phyloP scores from a whole-genome alignment of 2,113 vertebrate species.

The Zosterops pallidus region DNA sequence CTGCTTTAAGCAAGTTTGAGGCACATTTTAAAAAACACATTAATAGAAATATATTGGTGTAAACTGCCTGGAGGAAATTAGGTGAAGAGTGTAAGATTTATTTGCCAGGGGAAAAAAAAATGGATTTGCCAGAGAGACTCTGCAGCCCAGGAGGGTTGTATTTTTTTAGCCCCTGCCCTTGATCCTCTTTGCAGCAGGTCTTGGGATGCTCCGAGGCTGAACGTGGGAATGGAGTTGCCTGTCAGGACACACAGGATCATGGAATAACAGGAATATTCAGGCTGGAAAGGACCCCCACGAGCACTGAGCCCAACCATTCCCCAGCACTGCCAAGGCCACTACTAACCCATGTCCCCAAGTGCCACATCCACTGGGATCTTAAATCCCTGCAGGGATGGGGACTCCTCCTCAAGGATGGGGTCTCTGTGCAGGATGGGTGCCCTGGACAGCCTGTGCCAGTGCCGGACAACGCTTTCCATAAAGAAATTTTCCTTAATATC shows the following conservation, averaged over 20 bases:
- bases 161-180: neutral
- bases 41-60: accelerated
- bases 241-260: neutral
- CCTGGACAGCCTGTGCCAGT: neutral
- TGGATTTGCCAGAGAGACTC: neutral
- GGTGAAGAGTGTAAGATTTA: neutral
- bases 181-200: neutral
- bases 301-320: neutral
- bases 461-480: neutral
- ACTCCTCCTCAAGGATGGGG: neutral
- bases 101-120: neutral
- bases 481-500: neutral
- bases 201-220: accelerated
- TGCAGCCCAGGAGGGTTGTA: accelerated
- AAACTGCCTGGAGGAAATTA: neutral
- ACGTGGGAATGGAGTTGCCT: accelerated
- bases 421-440: neutral
- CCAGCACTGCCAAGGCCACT: neutral
- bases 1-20: neutral
- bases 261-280: neutral
- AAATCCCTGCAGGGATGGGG: neutral
- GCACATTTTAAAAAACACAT: accelerated
- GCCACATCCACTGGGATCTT: neutral
- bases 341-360: neutral
- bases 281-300: neutral